Percentiles rank a stretch among this genome's conserved stretches.
phyloP scores from a whole-genome alignment of 2,888 invertebrate species.

The Leucoma salicis region DNA sequence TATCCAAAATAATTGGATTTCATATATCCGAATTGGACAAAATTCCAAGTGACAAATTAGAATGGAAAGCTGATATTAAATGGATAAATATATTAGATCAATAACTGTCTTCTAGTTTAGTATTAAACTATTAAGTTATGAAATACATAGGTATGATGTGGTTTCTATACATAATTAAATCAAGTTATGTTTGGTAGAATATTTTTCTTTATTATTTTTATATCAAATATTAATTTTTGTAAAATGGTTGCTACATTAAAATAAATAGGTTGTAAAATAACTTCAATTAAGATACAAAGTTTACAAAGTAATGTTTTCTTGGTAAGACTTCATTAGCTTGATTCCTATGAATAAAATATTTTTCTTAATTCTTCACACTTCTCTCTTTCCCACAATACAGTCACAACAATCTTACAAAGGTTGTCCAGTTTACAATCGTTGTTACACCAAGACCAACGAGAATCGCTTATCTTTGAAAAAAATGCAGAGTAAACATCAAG shows the following conservation, averaged over 20 bases:
- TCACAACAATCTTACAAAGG: slow-evolving; percentile 80
- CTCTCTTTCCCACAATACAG: slow-evolving; percentile 74
- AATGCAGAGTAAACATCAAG: slow-evolving; percentile 81
- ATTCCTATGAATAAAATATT: slow-evolving; percentile 35
- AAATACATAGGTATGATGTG: slow-evolving; percentile 16
- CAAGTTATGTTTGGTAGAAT: slow-evolving; percentile 9
- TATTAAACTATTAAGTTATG: slow-evolving; percentile 36
- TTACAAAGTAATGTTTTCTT: too few relatives aligned
- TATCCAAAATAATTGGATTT: too few relatives aligned
- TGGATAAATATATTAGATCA: slow-evolving; percentile 78
- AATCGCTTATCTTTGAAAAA: slow-evolving; percentile 75
- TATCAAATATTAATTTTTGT: too few relatives aligned
- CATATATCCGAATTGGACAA: slow-evolving; percentile 81
- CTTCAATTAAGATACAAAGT: too few relatives aligned
- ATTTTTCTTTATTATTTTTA: too few relatives aligned
- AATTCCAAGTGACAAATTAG: slow-evolving; percentile 79
- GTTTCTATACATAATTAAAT: slow-evolving; percentile 22
- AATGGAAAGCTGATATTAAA: slow-evolving; percentile 78
- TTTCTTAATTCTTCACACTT: slow-evolving; percentile 54
- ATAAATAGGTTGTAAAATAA: too few relatives aligned
- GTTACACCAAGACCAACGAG: slow-evolving; percentile 68
- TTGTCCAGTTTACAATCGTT: slow-evolving; percentile 70
- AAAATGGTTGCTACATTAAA: too few relatives aligned
- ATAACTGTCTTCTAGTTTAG: slow-evolving; percentile 27
- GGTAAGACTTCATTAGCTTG: too few relatives aligned